Conservation (phyloP, 2,888 invertebrate genomes). For the Neoitamus cyanurus region DNA sequence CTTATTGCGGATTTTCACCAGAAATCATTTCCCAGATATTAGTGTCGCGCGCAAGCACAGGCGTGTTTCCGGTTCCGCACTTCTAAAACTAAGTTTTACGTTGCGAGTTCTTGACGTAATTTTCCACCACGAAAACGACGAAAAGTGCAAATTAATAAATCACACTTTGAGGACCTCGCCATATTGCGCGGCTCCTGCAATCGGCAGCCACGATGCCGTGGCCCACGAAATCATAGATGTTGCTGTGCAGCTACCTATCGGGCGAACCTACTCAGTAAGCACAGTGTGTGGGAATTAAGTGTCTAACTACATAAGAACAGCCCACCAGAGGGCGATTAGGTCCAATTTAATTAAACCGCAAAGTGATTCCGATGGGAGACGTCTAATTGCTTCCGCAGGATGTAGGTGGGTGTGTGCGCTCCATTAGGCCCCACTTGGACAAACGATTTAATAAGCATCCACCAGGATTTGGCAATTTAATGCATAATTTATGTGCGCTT, state of each 20-base stretch:
- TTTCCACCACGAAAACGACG: background rate
- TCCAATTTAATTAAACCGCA: constrained; percentile 41
- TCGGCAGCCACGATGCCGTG: background rate
- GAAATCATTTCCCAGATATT: background rate
- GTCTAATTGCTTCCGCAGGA: constrained; percentile 12
- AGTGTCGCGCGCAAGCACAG: background rate
- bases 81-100: no score
- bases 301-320: constrained; percentile 6
- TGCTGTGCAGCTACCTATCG: background rate
- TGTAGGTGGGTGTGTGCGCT: background rate
- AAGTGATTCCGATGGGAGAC: constrained; percentile 9
- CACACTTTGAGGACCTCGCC: background rate
- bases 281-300: constrained; percentile 15
- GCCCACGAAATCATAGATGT: background rate
- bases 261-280: background rate
- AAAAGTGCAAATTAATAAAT: background rate
- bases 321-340: constrained; percentile 27
- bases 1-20: background rate
- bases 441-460: constrained; percentile 31
- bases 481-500: constrained; percentile 20
- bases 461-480: constrained; percentile 30
- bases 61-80: background rate
- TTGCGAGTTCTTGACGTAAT: background rate
- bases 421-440: background rate
- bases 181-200: background rate